Evolutionary conservation across 2,113 vertebrate species (phyloP).

Genomic region (Promerops cafer): DNA sequence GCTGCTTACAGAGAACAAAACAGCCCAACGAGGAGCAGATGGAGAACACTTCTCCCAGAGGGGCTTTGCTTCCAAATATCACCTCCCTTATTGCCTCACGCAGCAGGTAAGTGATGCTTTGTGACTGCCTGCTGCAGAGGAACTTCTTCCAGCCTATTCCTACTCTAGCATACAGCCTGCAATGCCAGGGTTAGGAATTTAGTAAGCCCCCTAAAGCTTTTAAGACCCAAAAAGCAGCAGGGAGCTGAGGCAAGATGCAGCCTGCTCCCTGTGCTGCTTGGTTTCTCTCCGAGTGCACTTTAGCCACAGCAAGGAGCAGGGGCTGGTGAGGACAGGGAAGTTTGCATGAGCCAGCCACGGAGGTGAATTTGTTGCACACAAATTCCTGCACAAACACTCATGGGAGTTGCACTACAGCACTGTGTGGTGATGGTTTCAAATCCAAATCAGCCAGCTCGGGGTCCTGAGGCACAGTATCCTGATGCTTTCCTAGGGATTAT

Average conservation of each 20-base stretch:
- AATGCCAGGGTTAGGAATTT: neutral
- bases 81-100: neutral
- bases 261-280: neutral
- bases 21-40: neutral
- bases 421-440: neutral
- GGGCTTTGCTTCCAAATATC: constrained; percentile 42
- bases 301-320: neutral
- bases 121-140: neutral
- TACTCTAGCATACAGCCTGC: neutral
- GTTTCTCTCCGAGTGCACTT: neutral
- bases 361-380: neutral
- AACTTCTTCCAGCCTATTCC: neutral
- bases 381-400: neutral
- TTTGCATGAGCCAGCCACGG: neutral
- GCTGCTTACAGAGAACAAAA: neutral
- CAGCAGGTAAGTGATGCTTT: neutral
- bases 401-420: neutral
- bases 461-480: neutral
- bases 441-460: fast-evolving
- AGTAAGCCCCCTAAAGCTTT: neutral
- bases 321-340: neutral
- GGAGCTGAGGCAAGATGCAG: neutral
- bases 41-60: constrained; percentile 19
- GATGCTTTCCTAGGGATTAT: neutral
- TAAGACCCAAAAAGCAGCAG: neutral